Evolutionary conservation across 2,888 invertebrate genomes (phyloP).

Genomic region (Phanerotoma sp.): DNA sequence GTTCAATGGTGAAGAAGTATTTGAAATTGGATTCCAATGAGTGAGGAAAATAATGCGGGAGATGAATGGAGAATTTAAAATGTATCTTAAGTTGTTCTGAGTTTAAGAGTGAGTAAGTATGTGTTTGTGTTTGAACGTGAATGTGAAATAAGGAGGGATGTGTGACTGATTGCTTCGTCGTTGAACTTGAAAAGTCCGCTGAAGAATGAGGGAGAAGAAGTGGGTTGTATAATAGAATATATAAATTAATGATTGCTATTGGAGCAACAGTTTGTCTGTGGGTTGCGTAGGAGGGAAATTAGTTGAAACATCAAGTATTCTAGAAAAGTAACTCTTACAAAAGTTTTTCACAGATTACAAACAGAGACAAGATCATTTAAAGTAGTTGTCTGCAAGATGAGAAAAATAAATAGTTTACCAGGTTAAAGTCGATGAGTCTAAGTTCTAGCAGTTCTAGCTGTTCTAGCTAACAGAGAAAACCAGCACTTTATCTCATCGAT

Average conservation of each 20-base stretch:
- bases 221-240: constrained; percentile 8
- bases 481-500: constrained; percentile 26
- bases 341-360: too few relatives aligned
- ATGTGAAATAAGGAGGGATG: not conserved
- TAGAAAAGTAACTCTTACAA: not conserved
- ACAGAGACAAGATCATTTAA: not conserved
- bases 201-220: not conserved
- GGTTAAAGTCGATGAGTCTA: too few relatives aligned
- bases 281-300: constrained; percentile 12
- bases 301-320: not conserved
- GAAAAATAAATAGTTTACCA: not conserved
- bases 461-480: not conserved
- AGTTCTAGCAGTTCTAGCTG: too few relatives aligned
- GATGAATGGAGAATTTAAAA: not conserved
- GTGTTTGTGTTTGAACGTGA: not conserved
- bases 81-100: too few relatives aligned
- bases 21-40: constrained; percentile 6
- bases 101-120: not conserved
- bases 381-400: not conserved
- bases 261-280: constrained; percentile 48
- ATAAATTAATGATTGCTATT: constrained; percentile 10
- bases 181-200: constrained; percentile 10
- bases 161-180: constrained; percentile 9
- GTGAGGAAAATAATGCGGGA: not conserved
- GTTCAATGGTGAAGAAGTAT: not conserved